Base-by-base conservation (phyloP, 2,888 invertebrate species). In the Caenorhabditis sp. region DNA sequence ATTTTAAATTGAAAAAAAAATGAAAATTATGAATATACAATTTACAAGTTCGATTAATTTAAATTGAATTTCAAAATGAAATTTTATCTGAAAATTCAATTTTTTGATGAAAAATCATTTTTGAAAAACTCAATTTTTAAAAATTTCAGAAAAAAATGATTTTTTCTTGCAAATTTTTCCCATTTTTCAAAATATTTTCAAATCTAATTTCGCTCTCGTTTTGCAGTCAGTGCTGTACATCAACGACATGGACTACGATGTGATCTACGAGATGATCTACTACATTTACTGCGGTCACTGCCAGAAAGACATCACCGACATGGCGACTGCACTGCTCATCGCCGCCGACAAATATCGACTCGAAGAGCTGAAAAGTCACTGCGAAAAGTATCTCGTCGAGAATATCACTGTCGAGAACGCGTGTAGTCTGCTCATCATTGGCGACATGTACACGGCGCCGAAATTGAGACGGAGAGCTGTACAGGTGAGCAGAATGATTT, bases 311-410 rank as follows among this genome's bases (percentile, higher is more conserved):
- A 87, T 91, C 47, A 80, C 83, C 55, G 91, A 92, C 61, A 84
- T 92, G 65, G 90, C 85, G 15, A 89, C 87, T 11, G 92, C 92
- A 44, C 77, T 92, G 64, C 79, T 92, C 35, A 88, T 92, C 56
- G 92, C 92, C 6, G 92, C 92, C 26, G 92, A 92, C 80, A 92
- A 92, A 68, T 91, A 84, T 68, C 79, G 90, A 15, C 79, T 92
- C 55, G 88, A 87, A 20, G 92, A 92, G 62, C 84, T 92, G 62
- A 92, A 92, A 67, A 81, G 51, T 55, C 80, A 84, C 62, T 86
- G 86, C 40, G 86, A 86, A 28, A 84, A 84, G 58, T 86, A 77
- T 32, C 83, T 91, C 56, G 86, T 91, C 18, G 87, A 88, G 64
- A 88, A 85, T 32, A 67, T 91, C 22, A 83, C 86, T 6, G 61